phyloP scores from a whole-genome alignment of 2,797 vertebrate genomes.

The Sebastes matsubarae region DNA sequence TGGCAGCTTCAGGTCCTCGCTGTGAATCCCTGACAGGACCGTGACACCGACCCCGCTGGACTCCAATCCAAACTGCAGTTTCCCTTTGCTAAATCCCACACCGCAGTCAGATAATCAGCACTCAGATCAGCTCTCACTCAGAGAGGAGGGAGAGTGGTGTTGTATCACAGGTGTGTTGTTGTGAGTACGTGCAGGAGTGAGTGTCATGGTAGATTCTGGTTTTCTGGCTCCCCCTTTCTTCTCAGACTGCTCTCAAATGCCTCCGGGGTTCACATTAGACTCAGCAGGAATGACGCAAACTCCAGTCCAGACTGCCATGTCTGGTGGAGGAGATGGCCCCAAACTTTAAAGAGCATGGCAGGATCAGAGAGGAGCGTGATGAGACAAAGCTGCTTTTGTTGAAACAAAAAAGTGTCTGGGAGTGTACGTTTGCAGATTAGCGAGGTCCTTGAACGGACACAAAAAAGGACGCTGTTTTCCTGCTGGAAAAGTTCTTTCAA shows the following conservation, averaged over 20 bases:
- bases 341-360: constrained; percentile 13
- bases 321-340: not conserved
- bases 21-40: constrained; percentile 6
- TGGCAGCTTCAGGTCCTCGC: not conserved
- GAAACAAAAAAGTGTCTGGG: constrained; percentile 28
- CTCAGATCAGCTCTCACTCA: constrained; percentile 4
- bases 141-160: not conserved
- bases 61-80: constrained; percentile 13
- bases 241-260: not conserved
- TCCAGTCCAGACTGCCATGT: constrained; percentile 4
- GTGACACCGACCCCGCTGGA: constrained; percentile 1
- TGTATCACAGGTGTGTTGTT: constrained; percentile 5
- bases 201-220: not conserved
- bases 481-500: not conserved
- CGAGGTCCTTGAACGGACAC: not conserved
- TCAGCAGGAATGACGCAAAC: constrained; percentile 33
- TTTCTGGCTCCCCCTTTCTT: not conserved
- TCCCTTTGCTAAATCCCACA: not conserved
- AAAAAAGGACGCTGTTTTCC: not conserved
- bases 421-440: not conserved
- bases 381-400: constrained; percentile 21
- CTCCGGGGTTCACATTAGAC: constrained; percentile 28
- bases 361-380: constrained; percentile 33
- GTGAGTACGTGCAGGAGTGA: not conserved
- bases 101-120: constrained; percentile 1